Evolutionary conservation across 2,797 vertebrate genomes (phyloP).

Genomic region (Anabacerthia variegaticeps): DNA sequence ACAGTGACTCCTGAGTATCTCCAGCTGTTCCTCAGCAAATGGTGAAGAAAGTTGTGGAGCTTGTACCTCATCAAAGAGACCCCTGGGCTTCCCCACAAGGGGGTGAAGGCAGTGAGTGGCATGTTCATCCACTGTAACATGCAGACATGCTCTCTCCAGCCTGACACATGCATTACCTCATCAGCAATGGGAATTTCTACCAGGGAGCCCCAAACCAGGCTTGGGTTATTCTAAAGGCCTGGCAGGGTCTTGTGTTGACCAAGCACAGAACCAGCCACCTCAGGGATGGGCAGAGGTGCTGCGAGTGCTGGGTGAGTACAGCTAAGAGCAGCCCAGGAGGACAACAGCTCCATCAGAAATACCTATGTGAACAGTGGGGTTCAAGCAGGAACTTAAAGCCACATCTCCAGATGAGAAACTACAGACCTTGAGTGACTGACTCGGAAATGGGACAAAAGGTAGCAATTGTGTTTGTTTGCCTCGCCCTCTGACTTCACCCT

Average conservation of each 20-base stretch:
- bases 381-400: neutral
- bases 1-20: neutral
- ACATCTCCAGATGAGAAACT: neutral
- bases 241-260: neutral
- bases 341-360: neutral
- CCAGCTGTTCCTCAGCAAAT: neutral
- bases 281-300: neutral
- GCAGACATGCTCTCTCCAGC: neutral
- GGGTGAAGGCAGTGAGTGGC: neutral
- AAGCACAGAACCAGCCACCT: neutral
- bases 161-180: rapidly evolving
- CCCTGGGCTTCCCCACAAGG: rapidly evolving
- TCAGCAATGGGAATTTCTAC: neutral
- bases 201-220: neutral
- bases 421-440: neutral
- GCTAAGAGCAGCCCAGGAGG: neutral
- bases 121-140: rapidly evolving
- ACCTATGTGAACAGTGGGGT: neutral
- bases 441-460: neutral
- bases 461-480: slow-evolving; percentile 34
- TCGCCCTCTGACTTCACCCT: slow-evolving; percentile 22
- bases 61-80: neutral
- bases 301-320: neutral
- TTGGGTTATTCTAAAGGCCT: neutral
- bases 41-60: neutral